Evolutionary conservation across 2,113 vertebrate species (phyloP).

Genomic region (Corvus hawaiiensis): DNA sequence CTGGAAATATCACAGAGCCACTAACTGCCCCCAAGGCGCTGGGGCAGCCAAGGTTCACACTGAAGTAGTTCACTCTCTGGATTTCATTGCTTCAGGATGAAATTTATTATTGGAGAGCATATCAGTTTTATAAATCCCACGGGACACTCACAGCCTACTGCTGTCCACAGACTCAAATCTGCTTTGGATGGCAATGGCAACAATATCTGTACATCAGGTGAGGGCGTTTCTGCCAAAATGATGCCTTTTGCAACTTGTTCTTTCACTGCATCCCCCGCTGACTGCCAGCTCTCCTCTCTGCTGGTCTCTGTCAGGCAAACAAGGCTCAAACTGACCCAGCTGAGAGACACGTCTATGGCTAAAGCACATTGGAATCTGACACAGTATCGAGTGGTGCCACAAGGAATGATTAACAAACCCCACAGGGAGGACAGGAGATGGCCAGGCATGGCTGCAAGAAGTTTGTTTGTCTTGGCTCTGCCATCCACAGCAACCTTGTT

Average conservation of each 20-base stretch:
- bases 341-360: neutral
- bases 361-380: neutral
- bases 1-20: conserved; percentile 3
- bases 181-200: neutral
- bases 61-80: neutral
- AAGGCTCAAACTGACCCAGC: neutral
- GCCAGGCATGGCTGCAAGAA: neutral
- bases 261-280: neutral
- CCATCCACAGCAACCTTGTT: neutral
- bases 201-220: neutral
- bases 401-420: neutral
- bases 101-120: neutral
- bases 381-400: neutral
- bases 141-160: neutral
- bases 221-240: neutral
- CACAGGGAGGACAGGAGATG: neutral
- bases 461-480: neutral
- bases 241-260: neutral
- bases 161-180: neutral
- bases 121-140: conserved; percentile 12
- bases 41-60: neutral
- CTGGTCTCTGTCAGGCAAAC: neutral
- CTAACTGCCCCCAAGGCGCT: neutral
- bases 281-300: neutral
- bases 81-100: neutral